Evolutionary conservation across 2,888 invertebrate species (phyloP).

Genomic region (Holacanthella duospinosa): DNA sequence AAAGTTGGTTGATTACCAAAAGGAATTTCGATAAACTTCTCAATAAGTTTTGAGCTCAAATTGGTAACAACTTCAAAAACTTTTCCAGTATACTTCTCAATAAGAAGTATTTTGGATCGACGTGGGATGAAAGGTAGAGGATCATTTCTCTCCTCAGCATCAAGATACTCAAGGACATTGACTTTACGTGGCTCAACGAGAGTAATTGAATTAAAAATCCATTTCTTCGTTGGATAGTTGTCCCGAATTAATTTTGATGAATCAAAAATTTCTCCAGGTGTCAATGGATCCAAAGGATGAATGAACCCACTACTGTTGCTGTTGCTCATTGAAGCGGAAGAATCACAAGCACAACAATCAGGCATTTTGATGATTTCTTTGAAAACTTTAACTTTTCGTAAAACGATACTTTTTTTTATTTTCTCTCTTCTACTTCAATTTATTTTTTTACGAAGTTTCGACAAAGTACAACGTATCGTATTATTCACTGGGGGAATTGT

Average conservation of each 20-base stretch:
- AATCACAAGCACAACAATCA: background rate
- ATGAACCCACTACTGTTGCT: background rate
- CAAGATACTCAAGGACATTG: background rate
- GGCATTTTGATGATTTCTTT: background rate
- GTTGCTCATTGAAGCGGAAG: background rate
- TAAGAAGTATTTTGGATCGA: background rate
- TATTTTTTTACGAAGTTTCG: background rate
- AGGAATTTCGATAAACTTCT: slow-evolving; percentile 1
- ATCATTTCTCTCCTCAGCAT: background rate
- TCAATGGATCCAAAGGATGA: slow-evolving; percentile 12
- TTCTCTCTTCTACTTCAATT: background rate
- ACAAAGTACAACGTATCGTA: background rate
- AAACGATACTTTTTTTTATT: background rate
- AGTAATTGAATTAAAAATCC: slow-evolving; percentile 11
- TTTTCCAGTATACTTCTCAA: background rate
- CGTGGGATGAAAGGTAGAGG: background rate
- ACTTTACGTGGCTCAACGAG: slow-evolving; percentile 5
- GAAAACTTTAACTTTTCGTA: background rate
- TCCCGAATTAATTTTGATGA: background rate
- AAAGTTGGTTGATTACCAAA: slow-evolving; percentile 5
- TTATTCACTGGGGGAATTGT: background rate
- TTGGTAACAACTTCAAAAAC: slow-evolving; percentile 4
- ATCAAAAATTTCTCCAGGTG: background rate
- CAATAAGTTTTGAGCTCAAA: background rate
- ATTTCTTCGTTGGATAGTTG: background rate